Conservation (phyloP, 2,797 vertebrate species). For the Tangara arthus region DNA sequence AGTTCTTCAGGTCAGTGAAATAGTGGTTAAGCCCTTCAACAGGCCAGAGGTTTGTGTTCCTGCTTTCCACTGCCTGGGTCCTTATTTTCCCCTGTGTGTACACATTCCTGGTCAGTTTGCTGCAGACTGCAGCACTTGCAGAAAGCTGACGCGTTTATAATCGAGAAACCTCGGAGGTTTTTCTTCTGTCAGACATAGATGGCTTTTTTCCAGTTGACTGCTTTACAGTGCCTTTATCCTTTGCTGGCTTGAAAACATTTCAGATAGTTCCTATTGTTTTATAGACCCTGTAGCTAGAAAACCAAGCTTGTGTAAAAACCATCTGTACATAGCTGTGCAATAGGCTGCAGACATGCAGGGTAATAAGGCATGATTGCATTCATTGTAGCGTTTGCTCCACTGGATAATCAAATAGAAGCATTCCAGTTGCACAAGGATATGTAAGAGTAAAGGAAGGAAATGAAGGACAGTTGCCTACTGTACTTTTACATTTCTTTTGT, state of each 20-base stretch:
- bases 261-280: constrained; percentile 65
- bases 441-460: constrained; percentile 53
- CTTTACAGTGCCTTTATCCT: constrained; percentile 55
- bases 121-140: neutral
- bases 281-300: constrained; percentile 66
- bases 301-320: constrained; percentile 36
- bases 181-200: constrained; percentile 36
- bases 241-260: constrained; percentile 50
- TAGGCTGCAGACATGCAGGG: constrained; percentile 5
- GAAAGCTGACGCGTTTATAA: neutral
- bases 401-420: constrained; percentile 51
- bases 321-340: constrained; percentile 52
- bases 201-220: constrained; percentile 49
- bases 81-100: neutral
- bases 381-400: constrained; percentile 11
- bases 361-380: constrained; percentile 48
- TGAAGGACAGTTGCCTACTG: constrained; percentile 53
- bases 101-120: neutral
- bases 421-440: constrained; percentile 49
- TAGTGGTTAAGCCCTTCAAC: neutral
- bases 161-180: constrained; percentile 21
- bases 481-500: constrained; percentile 23
- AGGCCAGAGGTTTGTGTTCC: neutral
- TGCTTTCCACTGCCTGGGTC: neutral
- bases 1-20: constrained; percentile 10